Conservation (phyloP, 92 coral and sea anemone species). For the Siderastrea siderea region DNA sequence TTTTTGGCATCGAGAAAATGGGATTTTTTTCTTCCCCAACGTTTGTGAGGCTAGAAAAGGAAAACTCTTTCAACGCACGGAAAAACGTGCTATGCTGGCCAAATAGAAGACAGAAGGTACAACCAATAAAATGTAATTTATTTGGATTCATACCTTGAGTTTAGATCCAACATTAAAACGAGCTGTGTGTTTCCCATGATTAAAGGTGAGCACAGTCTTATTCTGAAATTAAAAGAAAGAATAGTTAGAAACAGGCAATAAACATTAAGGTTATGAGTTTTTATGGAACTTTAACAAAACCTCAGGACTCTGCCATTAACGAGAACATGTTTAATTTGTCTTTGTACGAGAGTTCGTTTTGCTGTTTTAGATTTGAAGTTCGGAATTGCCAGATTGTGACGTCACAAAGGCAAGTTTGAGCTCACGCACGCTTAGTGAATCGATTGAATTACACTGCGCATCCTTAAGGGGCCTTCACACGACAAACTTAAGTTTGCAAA, state of each 20-base stretch:
- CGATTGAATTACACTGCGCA: not conserved
- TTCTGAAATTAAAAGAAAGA: slow-evolving; percentile 59
- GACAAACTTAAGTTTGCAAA: no score
- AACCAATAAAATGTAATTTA: not conserved
- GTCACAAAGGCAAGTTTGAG: not conserved
- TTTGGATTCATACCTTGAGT: slow-evolving; percentile 78
- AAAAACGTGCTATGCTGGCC: no score
- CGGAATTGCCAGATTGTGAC: not conserved
- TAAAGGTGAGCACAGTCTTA: slow-evolving; percentile 88
- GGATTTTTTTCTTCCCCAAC: no score
- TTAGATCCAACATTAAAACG: slow-evolving; percentile 97
- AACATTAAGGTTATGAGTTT: not conserved
- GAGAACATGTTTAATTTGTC: no score
- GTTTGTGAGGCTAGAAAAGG: no score
- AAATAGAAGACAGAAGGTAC: not conserved
- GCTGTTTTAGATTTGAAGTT: not conserved
- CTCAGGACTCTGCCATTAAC: not conserved
- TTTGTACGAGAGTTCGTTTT: not conserved
- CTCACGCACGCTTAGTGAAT: not conserved
- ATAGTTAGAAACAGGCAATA: not conserved
- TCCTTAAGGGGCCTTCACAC: no score
- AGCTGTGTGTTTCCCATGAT: slow-evolving; percentile 93
- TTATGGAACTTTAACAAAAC: not conserved
- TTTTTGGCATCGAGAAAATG: no score
- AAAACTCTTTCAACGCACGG: no score